A percentile compares a stretch with the other conserved stretches of the same genome.
These are phyloP conservation scores for Eurois occulta DNA, from an alignment of 2,888 invertebrate species.

Conservation along the genomic window DNA sequence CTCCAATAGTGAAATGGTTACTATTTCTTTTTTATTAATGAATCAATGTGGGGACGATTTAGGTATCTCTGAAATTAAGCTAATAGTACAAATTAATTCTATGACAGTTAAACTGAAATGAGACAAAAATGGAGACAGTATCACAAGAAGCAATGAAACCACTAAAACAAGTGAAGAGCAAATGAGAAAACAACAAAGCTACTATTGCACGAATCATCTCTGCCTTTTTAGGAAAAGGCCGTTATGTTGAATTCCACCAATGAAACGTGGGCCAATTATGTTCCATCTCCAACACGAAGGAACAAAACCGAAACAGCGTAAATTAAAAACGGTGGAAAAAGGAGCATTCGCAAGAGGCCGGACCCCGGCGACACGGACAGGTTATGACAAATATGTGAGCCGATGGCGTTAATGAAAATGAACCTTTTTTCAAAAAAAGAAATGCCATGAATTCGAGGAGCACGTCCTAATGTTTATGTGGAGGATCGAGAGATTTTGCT, in stretches of 20 bases:
- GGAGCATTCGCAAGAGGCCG: slow-evolving; percentile 78
- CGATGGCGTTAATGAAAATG: slow-evolving; percentile 89
- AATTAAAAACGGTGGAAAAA: slow-evolving; percentile 89
- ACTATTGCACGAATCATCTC: slow-evolving; percentile 40
- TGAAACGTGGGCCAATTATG: slow-evolving; percentile 77
- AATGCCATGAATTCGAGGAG: slow-evolving; percentile 74
- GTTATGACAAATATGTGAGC: slow-evolving; percentile 91
- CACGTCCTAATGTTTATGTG: slow-evolving; percentile 73
- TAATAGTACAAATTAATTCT: no score
- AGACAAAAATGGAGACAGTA: not conserved
- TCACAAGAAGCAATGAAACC: slow-evolving; percentile 28
- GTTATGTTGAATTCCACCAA: slow-evolving; percentile 74
- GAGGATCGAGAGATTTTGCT: slow-evolving; percentile 71
- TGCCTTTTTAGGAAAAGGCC: slow-evolving; percentile 43
- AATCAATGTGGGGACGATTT: not conserved
- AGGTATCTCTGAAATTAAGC: not conserved
- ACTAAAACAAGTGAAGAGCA: slow-evolving; percentile 29
- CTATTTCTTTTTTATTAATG: slow-evolving; percentile 50
- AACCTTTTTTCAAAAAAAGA: slow-evolving; percentile 83
- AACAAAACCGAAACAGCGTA: slow-evolving; percentile 85
- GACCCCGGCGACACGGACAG: slow-evolving; percentile 76
- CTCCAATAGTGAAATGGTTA: slow-evolving; percentile 72
- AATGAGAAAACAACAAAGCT: slow-evolving; percentile 46
- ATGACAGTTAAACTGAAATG: no score
- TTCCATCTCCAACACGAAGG: slow-evolving; percentile 76